Base-by-base conservation (phyloP, 1,140 invertebrate genomes). In the Drosophila lacteicornis region DNA sequence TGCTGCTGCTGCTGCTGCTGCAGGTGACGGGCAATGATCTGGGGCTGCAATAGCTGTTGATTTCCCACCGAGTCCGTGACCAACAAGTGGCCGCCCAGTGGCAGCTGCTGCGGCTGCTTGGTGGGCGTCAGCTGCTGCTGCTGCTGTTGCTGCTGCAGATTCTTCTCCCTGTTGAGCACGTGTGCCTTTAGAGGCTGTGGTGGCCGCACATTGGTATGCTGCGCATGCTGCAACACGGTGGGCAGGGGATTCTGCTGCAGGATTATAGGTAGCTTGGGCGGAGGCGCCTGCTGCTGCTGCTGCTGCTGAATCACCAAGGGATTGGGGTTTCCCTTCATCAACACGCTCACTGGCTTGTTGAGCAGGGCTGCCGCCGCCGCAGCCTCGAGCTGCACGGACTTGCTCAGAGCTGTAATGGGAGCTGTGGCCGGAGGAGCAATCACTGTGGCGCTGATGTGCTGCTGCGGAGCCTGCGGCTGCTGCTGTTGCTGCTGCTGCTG, bases 111-210 rank as follows among this genome's bases (percentile, higher is more conserved):
- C 19, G 55, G 51, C 2, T 62, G 50, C 22, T 25, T 25, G 22
- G 22, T 25, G 22, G 22, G 22, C 22, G 22, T 25, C 22, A 25
- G 22, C 22, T 25, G 22, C 58, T 66, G 51, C 6, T 33, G 45
- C 46, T 22, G 46, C 22, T 22, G 51, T 11, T 25, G 22, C 22
- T 85, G 91, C 17, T 91, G 85, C 4, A 88, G 70, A 30, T 81
- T 87, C 70, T 92, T 91, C 17, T 92, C 91, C 30, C 91, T 79
- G 51, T 92, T 92, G 2, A 92, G 71, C 7, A 92, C 91, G 40
- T 92, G 91, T 7, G 91, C 91, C 49, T 92, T 92, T 0, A 92
- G 63, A 0, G 91, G 90, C 30, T 87, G 84, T 13, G 84, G 91
- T 13, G 85, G 74, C 4, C 91, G 66, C 30, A 92, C 88, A 46